Percentiles rank a stretch among this genome's conserved stretches.
phyloP scores from a whole-genome alignment of 2,113 vertebrate genomes.

The Gnathonemus echidnorhynchus region DNA sequence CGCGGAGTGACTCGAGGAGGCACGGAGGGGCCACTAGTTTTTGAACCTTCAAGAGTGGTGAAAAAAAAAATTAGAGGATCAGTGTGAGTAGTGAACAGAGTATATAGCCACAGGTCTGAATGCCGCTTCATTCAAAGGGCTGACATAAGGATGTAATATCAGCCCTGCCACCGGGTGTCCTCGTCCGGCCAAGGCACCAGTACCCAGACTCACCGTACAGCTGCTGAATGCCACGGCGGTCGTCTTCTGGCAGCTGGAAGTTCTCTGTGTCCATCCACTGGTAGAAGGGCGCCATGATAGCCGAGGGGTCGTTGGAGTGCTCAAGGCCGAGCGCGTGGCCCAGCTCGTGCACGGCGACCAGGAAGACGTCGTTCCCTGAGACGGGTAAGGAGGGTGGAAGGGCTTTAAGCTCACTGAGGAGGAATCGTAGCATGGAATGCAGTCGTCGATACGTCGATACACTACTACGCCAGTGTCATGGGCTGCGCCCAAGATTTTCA shows the following conservation, averaged over 20 bases:
- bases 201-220: slow-evolving; percentile 63
- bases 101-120: not conserved
- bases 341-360: slow-evolving; percentile 81
- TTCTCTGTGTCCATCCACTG: slow-evolving; percentile 89
- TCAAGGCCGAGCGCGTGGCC: slow-evolving; percentile 83
- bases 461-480: not conserved
- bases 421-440: not conserved
- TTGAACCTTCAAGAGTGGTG: slow-evolving; percentile 43
- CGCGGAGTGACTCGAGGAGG: slow-evolving; percentile 47
- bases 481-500: not conserved
- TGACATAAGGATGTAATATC: not conserved
- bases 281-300: slow-evolving; percentile 90
- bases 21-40: slow-evolving; percentile 39
- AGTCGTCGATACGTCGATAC: not conserved
- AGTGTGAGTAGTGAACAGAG: not conserved
- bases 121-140: not conserved
- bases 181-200: not conserved
- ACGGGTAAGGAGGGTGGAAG: not conserved
- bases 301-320: slow-evolving; percentile 80
- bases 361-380: slow-evolving; percentile 79
- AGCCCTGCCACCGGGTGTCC: not conserved
- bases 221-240: slow-evolving; percentile 75
- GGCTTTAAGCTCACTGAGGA: not conserved
- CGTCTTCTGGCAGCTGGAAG: slow-evolving; percentile 77
- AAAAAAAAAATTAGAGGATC: not conserved